Base-by-base conservation (phyloP, 2,797 vertebrate species). In the Anguilla megastoma region DNA sequence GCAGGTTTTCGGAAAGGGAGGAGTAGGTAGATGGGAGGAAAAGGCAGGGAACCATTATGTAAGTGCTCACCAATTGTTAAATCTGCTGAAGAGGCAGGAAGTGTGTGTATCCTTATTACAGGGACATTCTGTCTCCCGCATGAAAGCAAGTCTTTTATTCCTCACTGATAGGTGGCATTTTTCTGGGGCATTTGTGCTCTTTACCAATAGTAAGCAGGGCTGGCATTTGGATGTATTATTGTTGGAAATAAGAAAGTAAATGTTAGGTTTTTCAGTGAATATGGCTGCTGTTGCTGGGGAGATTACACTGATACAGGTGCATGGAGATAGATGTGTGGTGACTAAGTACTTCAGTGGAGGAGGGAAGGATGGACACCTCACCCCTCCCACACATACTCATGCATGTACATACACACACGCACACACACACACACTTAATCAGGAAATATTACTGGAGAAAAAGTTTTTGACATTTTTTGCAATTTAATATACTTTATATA, bases 341-440 rank as follows among this genome's bases (percentile, higher is more conserved):
- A 56, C 2, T 84, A 2, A 71, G 27, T 12, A 12, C 27, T 71
- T 71, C 69, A 71, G 69, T 3, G 9, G 24, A 71, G 69, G 69
- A 69, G 63, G 21, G 63, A 2, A 69, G n/a, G 56, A 69, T 27
- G n/a, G 6, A 27, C 74, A 71, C 85, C 89, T 63, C 88, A 90
- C 71, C 85, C 91, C 88, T 91, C 90, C 92, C 90, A 89, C 90
- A 36, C 90, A 33, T n/a, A 5, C 6, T 82, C 41, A 50, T n/a
- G 33, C 58, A 69, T 21, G 52, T 14, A 69, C 2, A 33, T 9
- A 36, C 63, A 66, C 48, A 52, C 58, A 54, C 87, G 48, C 85
- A 74, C 63, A 74, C 85, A 74, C 85, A 36, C 84, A 66, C 84
- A 66, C 18, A 60, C 60, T 21, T 18, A 63, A 14, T 16, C 63